Conservation (phyloP, 1,140 invertebrate species). For the Diorhabda sublineata region DNA sequence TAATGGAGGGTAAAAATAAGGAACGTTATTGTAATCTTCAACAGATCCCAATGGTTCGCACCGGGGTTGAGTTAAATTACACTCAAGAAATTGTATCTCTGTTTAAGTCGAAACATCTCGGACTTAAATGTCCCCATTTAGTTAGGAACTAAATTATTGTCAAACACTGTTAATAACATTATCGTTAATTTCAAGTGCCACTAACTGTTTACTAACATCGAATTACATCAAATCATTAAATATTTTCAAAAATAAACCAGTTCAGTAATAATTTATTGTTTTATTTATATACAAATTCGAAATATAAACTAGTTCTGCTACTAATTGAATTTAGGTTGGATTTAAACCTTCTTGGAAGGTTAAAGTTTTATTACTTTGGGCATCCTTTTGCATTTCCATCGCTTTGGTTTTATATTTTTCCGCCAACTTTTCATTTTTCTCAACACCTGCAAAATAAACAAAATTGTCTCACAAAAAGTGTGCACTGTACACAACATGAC, state of each 20-base stretch:
- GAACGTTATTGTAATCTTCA: no score
- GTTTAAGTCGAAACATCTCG: no score
- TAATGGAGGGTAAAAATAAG: no score
- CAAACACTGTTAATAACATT: no score
- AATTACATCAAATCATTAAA: not conserved
- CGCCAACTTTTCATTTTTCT: constrained; percentile 66
- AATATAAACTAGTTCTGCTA: not conserved
- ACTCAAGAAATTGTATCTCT: no score
- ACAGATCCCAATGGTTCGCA: no score
- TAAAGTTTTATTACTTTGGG: constrained; percentile 56
- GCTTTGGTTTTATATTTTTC: constrained; percentile 69
- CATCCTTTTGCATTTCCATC: constrained; percentile 62
- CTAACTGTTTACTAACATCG: no score
- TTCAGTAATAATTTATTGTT: constrained; percentile 1
- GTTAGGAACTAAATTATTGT: no score
- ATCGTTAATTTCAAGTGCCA: no score
- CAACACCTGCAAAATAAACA: constrained; percentile 51
- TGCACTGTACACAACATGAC: no score
- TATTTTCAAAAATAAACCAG: not conserved
- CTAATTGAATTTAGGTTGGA: constrained; percentile 6
- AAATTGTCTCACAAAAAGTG: constrained; percentile 8
- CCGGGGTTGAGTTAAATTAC: no score
- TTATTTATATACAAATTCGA: not conserved
- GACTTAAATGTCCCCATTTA: no score
- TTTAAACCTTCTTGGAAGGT: constrained; percentile 62